A percentile compares a stretch with the other conserved stretches of the same genome.
These are phyloP conservation scores for Gymnarchus niloticus DNA, from an alignment of 2,113 vertebrate species.

Conservation along the genomic window DNA sequence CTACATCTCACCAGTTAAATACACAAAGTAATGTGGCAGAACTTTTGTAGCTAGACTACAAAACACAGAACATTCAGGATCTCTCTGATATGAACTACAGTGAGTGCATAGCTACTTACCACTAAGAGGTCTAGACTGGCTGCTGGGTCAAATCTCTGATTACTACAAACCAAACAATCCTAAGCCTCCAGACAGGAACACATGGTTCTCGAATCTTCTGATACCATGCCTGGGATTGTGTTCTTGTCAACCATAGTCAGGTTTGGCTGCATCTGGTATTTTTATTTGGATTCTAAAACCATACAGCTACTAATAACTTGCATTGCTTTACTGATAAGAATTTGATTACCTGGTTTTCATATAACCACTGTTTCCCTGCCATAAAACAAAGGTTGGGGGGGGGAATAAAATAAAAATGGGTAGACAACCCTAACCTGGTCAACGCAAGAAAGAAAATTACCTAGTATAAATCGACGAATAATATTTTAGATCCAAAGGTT, in stretches of 20 bases:
- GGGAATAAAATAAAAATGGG: neutral
- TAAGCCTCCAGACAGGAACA: neutral
- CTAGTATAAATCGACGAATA: neutral
- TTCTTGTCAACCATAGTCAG: neutral
- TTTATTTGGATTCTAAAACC: neutral
- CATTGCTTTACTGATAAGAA: neutral
- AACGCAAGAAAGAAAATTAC: neutral
- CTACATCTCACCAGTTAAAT: neutral
- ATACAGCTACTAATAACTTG: neutral
- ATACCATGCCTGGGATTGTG: neutral
- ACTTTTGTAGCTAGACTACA: neutral
- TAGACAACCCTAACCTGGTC: neutral
- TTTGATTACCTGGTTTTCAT: neutral
- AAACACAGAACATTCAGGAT: neutral
- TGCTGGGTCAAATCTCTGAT: neutral
- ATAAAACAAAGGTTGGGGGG: neutral
- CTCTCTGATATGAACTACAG: neutral
- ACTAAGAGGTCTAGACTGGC: neutral
- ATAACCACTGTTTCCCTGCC: neutral
- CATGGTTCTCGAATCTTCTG: neutral
- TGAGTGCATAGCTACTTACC: neutral
- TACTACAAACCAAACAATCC: neutral
- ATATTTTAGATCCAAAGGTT: slow-evolving; percentile 17
- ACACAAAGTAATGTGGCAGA: neutral
- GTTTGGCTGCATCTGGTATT: neutral